phyloP scores from a whole-genome alignment of 2,888 invertebrate genomes.

The Chorisops tibialis region DNA sequence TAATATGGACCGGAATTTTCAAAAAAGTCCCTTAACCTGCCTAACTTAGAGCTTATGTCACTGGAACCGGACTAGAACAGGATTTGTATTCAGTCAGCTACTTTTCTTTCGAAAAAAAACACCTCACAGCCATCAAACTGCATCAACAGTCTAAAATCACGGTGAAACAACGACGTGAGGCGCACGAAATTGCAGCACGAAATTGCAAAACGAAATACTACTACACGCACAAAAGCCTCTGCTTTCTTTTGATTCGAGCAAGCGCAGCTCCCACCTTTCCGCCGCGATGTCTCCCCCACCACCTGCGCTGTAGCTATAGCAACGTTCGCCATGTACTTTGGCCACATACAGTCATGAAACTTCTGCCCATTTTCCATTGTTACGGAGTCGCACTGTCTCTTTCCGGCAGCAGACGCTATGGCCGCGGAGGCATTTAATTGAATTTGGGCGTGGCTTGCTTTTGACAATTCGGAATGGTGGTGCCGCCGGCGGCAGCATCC shows the following conservation, averaged over 20 bases:
- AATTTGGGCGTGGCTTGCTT: neutral
- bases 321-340: constrained; percentile 8
- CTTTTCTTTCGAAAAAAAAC: too few species aligned
- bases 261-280: neutral
- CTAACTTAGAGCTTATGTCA: too few species aligned
- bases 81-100: too few species aligned
- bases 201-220: neutral
- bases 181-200: too few species aligned
- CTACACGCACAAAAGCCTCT: neutral
- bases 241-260: neutral
- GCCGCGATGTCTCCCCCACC: neutral
- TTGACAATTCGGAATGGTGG: neutral
- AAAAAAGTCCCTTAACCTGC: neutral
- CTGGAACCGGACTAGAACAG: too few species aligned
- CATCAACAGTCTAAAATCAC: neutral
- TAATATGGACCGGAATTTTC: neutral
- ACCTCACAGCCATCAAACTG: too few species aligned
- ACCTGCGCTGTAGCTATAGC: constrained; percentile 7
- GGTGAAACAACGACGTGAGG: neutral
- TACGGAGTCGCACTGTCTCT: neutral
- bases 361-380: neutral
- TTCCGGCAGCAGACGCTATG: too few species aligned
- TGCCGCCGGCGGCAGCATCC: constrained; percentile 1
- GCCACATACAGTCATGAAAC: neutral
- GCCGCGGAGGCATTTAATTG: neutral